Base-by-base conservation (phyloP, 64 coral and sea anemone genomes). In the Astreopora myriophthalma region DNA sequence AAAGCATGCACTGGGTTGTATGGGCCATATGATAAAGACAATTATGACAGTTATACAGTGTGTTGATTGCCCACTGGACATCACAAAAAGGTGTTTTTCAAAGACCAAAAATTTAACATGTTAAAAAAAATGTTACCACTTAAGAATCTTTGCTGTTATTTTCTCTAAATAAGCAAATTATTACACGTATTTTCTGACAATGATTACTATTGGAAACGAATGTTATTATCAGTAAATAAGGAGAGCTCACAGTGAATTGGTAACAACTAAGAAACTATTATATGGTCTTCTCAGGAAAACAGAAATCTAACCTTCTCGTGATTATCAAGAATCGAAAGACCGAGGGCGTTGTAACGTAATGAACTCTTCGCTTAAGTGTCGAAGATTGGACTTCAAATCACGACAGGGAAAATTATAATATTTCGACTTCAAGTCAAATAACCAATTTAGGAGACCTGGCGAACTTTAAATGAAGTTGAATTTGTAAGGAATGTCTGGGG, bases 211-310 rank as follows among this genome's bases (percentile, higher is more conserved):
- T 51, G 3, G 24, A 51, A 32, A 55, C 3, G 34, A 31, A 61
- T 64, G 22, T n/a, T 38, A 36, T 25, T 28, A 82, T 82, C 30
- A 64, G 64, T 62, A 63, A 80, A 33, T 80, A 60, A 80, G 57
- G 79, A 63, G 8, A 12, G 16, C 57, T 64, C 32, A 20, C 28
- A 63, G 12, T 36, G 76, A 80, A 20, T 27, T 7, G 22, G 32
- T 38, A 38, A 49, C 70, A 3, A 80, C 46, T 22, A 58, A 33
- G 29, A 80, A 34, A 52, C 24, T 46, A 3, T 22, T 34, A 58
- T 19, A 24, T 58, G 19, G 9, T 82, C 20, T 36, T 36, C 31
- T 13, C 8, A 37, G n/a, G 16, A 62, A 62, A 57, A 80, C 16
- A 61, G 3, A 64, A 63, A 82, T 8, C 0, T 38, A 26, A 63